These are phyloP conservation scores for Anolis sagrei DNA, from an alignment of 2,113 vertebrate genomes.

Conservation along the genomic window DNA sequence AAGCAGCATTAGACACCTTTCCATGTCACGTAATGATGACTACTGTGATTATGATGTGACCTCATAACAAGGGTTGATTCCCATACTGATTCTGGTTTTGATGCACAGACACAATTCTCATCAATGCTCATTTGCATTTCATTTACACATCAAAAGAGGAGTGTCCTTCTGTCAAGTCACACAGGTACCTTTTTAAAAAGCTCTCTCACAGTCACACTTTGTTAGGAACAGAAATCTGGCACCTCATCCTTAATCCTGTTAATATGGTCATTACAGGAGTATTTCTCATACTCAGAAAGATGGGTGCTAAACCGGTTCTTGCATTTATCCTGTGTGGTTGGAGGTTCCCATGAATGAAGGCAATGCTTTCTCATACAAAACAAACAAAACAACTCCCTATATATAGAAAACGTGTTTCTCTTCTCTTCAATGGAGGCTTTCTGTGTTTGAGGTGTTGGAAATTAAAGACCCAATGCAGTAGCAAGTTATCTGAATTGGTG, in stretches of 20 bases:
- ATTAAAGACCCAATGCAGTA: too few relatives aligned
- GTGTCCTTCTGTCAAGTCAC: background rate
- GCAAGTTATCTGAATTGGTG: too few relatives aligned
- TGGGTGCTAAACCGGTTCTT: background rate
- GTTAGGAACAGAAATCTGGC: background rate
- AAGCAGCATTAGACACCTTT: background rate
- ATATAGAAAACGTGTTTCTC: background rate
- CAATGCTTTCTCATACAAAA: background rate
- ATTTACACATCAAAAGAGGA: conserved; percentile 33
- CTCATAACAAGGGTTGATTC: background rate
- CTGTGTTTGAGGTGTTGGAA: background rate
- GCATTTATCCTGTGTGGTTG: background rate
- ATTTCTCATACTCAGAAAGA: background rate
- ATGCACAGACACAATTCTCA: conserved; percentile 23
- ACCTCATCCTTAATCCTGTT: conserved; percentile 6
- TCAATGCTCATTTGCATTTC: background rate
- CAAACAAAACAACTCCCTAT: background rate
- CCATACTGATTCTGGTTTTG: background rate
- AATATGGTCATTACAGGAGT: background rate
- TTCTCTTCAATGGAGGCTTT: background rate
- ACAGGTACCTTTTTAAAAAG: background rate
- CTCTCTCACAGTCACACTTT: background rate
- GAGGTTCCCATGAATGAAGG: background rate
- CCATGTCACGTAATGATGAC: background rate
- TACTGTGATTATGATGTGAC: background rate